Percentiles rank a stretch among this genome's conserved stretches.
These are phyloP conservation scores for Colostygia pectinataria DNA, from an alignment of 2,888 invertebrate species.

Conservation along the genomic window DNA sequence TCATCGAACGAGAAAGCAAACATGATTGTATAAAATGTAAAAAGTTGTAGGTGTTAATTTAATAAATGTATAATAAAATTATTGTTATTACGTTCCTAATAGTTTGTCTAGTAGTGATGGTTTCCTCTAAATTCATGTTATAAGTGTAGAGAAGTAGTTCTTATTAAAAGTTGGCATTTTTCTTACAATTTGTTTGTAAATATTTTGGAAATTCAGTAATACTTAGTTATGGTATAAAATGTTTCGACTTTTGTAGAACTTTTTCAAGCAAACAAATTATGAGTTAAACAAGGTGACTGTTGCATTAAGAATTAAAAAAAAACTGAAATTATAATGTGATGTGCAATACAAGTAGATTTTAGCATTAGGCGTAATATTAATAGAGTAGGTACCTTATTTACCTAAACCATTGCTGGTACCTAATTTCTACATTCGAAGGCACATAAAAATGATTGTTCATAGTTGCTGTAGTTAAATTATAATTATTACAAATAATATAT, in stretches of 20 bases:
- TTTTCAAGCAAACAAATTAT: slow-evolving; percentile 2
- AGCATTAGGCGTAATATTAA: slow-evolving; percentile 10
- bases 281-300: background rate
- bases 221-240: slow-evolving; percentile 13
- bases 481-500: slow-evolving; percentile 82
- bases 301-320: slow-evolving; percentile 9
- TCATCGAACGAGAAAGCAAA: background rate
- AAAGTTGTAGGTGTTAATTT: slow-evolving; percentile 58
- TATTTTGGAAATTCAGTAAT: slow-evolving; percentile 22
- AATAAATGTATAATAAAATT: slow-evolving; percentile 70
- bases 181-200: slow-evolving; percentile 31
- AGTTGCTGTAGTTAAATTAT: slow-evolving; percentile 76
- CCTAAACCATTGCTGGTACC: slow-evolving; percentile 36
- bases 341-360: slow-evolving; percentile 71
- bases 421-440: slow-evolving; percentile 49
- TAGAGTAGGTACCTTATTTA: slow-evolving; percentile 22
- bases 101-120: slow-evolving; percentile 66
- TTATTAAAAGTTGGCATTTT: slow-evolving; percentile 27
- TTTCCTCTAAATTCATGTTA: slow-evolving; percentile 60
- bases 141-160: slow-evolving; percentile 32
- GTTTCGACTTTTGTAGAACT: slow-evolving; percentile 27
- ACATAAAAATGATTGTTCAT: slow-evolving; percentile 54
- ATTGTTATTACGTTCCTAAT: slow-evolving; percentile 80
- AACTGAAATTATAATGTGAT: slow-evolving; percentile 40
- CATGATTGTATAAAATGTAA: slow-evolving; percentile 60